Evolutionary conservation across 2,888 invertebrate genomes (phyloP), one percentile per base, ranked within the genome.

Genomic region (Idaea dimidiata): DNA sequence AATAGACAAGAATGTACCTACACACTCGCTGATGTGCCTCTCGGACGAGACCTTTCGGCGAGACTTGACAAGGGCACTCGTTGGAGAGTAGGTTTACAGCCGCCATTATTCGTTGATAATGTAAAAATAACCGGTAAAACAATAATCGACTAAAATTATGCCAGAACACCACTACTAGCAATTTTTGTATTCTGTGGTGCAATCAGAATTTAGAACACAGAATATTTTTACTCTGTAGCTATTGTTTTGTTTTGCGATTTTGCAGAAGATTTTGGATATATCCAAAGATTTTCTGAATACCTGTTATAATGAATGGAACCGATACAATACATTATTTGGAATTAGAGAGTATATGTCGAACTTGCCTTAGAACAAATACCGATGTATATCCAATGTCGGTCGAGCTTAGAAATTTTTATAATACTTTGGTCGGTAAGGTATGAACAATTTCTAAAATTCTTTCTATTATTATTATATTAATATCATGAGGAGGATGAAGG

Each of bases 341-440:
- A 24, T 62, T 65, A 16, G 65, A 74, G 55, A 71, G 69, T 18
- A 73, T 66, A 14, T 88, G 87, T 61, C 73, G 79, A 10, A 74
- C 76, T 17, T 88, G 88, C 60, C 72, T 88, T 0, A 73, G 65
- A 66, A 68, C 67, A 6, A 69, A 70, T 3, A 70, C 78, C 57
- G 66, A 73, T 18, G 63, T 84, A 1, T 71, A 68, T 60, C 65
- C 75, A 4, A 82, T 88, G 80, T 73, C 76, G 8, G 6, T 54
- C 33, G 71, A 75, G 0, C 80, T 82, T 63, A 71, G 76, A 66
- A 74, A 72, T 2, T 63, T 71, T 16, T 87, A 80, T 67, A 64
- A 68, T 71, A 72, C 65, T 57, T 71, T 79, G 31, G 69, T 78
- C 17, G 62, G 67, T 1, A 77, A 80, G 76, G 88, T 87, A 68